Evolutionary conservation across 2,113 vertebrate genomes (phyloP).

Genomic region (Mesocricetus auratus): DNA sequence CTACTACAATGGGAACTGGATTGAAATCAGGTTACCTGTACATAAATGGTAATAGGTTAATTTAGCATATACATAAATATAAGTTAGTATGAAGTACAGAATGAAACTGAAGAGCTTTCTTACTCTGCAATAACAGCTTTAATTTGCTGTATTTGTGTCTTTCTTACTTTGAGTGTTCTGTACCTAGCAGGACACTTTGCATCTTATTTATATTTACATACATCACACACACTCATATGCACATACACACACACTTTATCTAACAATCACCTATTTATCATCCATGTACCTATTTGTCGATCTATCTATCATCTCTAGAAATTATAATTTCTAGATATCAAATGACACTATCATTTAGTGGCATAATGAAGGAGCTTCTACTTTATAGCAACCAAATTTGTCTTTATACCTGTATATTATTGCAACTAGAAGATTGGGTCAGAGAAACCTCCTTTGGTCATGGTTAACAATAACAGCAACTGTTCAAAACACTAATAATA

Average conservation of each 20-base stretch:
- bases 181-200: not conserved
- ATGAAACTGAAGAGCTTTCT: not conserved
- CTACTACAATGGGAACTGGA: not conserved
- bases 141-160: not conserved
- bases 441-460: not conserved
- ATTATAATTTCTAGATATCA: not conserved
- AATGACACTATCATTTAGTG: not conserved
- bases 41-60: constrained; percentile 4
- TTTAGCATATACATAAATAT: not conserved
- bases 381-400: constrained; percentile 5
- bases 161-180: not conserved
- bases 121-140: not conserved
- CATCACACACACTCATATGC: not conserved
- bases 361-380: not conserved
- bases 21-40: not conserved
- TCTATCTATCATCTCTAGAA: not conserved
- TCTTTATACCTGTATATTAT: not conserved
- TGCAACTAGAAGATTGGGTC: too few relatives aligned
- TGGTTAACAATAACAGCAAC: not conserved
- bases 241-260: not conserved
- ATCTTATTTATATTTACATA: not conserved
- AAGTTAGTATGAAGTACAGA: not conserved
- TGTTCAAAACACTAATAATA: not conserved
- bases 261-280: not conserved
- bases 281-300: not conserved